phyloP scores from a whole-genome alignment of 2,888 invertebrate species.

The Sinohyriopsis cumingii region DNA sequence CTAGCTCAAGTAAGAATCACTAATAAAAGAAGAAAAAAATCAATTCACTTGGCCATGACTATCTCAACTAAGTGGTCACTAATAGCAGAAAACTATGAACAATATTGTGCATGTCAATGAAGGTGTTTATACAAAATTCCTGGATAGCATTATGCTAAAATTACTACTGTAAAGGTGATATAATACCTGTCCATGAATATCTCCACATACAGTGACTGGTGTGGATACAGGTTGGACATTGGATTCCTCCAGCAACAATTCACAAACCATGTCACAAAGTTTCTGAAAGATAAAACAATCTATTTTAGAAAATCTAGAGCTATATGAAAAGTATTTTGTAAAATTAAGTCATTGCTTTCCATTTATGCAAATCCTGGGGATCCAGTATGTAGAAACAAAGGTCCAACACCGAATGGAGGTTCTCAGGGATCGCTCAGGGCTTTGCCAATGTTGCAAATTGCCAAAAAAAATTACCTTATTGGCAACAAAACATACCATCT shows the following conservation, averaged over 20 bases:
- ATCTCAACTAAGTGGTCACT: too few relatives aligned
- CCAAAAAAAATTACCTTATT: too few relatives aligned
- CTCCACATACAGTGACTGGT: slow-evolving; percentile 99
- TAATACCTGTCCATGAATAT: slow-evolving; percentile 97
- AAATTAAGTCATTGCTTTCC: neutral
- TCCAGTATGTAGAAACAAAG: too few relatives aligned
- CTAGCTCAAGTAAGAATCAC: too few relatives aligned
- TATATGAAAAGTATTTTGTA: neutral
- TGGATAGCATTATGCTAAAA: slow-evolving; percentile 21
- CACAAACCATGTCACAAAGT: slow-evolving; percentile 96
- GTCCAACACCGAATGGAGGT: too few relatives aligned
- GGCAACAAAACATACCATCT: too few relatives aligned
- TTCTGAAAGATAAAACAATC: slow-evolving; percentile 76
- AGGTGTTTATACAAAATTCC: neutral
- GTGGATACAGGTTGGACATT: slow-evolving; percentile 98
- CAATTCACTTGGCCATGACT: too few relatives aligned
- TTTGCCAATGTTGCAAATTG: too few relatives aligned
- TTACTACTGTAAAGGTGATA: too few relatives aligned
- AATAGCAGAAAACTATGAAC: neutral
- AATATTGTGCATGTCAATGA: neutral
- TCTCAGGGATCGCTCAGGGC: too few relatives aligned
- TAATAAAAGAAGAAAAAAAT: too few relatives aligned
- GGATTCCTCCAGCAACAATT: slow-evolving; percentile 94
- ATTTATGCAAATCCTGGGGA: neutral
- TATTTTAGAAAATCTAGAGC: slow-evolving; percentile 1